phyloP scores from a whole-genome alignment of 2,113 vertebrate genomes.

The Bos indicus region DNA sequence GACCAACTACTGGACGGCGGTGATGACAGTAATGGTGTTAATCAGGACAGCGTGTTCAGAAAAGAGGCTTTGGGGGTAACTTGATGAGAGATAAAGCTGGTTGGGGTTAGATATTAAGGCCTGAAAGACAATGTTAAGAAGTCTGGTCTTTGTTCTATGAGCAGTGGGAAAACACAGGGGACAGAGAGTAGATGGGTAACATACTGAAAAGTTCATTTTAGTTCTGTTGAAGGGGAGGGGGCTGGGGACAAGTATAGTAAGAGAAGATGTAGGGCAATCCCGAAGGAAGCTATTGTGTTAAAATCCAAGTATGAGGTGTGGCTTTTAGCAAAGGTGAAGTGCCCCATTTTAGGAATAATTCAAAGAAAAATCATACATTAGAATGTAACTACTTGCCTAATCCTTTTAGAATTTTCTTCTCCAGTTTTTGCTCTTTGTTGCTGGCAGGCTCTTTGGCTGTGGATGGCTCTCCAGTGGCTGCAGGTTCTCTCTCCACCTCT shows the following conservation, averaged over 20 bases:
- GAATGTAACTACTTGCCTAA: constrained; percentile 80
- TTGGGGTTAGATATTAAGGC: neutral
- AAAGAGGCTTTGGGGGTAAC: neutral
- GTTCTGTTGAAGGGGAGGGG: neutral
- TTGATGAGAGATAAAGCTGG: neutral
- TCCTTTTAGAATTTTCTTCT: constrained; percentile 96
- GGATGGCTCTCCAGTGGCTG: constrained; percentile 68
- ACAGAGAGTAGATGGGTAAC: neutral
- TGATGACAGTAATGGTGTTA: neutral
- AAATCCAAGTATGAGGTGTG: neutral
- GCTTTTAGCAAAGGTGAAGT: neutral
- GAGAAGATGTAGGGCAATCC: neutral
- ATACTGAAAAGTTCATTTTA: neutral
- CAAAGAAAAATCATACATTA: neutral
- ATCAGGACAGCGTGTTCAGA: neutral
- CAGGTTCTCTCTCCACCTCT: constrained; percentile 75
- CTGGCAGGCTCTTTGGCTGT: constrained; percentile 77
- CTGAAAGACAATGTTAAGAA: neutral
- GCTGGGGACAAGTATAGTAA: neutral
- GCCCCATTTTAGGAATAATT: neutral
- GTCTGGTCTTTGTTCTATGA: neutral
- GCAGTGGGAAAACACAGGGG: neutral
- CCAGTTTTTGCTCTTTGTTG: constrained; percentile 91
- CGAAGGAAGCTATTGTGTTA: neutral
- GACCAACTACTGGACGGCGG: neutral